These are phyloP conservation scores for Linnaemya tessellans DNA, from an alignment of 2,888 invertebrate species.

Conservation along the genomic window DNA sequence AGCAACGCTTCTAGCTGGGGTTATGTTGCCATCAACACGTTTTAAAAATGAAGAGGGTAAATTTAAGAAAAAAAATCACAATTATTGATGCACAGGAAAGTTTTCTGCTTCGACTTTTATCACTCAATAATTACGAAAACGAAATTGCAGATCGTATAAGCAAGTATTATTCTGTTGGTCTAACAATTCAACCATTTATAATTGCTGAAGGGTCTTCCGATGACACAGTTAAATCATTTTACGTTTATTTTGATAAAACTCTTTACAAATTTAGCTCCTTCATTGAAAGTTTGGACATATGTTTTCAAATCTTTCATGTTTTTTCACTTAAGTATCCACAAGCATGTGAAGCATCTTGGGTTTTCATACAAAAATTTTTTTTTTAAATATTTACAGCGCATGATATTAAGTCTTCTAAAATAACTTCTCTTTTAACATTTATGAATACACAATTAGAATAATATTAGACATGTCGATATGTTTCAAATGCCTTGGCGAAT, in stretches of 20 bases:
- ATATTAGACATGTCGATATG: constrained; percentile 50
- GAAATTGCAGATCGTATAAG: constrained; percentile 65
- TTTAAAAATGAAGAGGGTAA: constrained; percentile 63
- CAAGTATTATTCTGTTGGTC: constrained; percentile 68
- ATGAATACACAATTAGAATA: constrained; percentile 5
- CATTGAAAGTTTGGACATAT: constrained; percentile 51
- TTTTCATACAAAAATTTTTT: constrained; percentile 26
- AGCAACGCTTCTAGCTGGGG: constrained; percentile 58
- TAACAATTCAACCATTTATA: constrained; percentile 71
- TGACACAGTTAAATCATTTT: constrained; percentile 52
- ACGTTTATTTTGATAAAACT: constrained; percentile 68
- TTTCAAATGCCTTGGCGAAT: constrained; percentile 53
- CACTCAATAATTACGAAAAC: constrained; percentile 66
- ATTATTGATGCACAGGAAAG: constrained; percentile 72
- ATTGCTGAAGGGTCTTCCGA: constrained; percentile 65
- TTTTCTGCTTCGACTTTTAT: constrained; percentile 61
- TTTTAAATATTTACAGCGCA: constrained; percentile 22
- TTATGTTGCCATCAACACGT: constrained; percentile 55
- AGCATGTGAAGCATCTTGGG: constrained; percentile 11
- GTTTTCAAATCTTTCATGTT: constrained; percentile 49
- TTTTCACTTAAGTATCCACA: constrained; percentile 24
- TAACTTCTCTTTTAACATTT: constrained; percentile 44
- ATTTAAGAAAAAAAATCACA: constrained; percentile 64
- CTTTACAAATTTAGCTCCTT: constrained; percentile 57
- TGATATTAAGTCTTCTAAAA: constrained; percentile 49